phyloP scores from a whole-genome alignment of 2,797 vertebrate species.

The Chelidonichthys spinosus region DNA sequence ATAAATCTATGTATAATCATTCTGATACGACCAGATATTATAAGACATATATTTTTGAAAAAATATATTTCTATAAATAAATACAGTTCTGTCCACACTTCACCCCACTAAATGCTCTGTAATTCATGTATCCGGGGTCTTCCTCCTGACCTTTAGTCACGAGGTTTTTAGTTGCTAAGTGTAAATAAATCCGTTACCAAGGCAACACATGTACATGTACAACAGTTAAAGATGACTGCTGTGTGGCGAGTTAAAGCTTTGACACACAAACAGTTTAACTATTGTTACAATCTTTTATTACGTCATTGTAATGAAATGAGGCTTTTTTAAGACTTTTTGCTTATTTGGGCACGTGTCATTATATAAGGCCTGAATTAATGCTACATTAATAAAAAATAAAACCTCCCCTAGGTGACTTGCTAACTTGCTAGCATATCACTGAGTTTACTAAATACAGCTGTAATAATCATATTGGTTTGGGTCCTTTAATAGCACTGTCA shows the following conservation, averaged over 20 bases:
- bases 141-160: constrained; percentile 4
- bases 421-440: neutral
- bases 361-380: neutral
- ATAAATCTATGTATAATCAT: neutral
- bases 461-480: neutral
- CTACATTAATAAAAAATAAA: neutral
- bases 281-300: neutral
- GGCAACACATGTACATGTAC: neutral
- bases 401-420: neutral
- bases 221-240: constrained; percentile 3
- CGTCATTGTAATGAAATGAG: neutral
- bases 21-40: neutral
- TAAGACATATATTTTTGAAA: too few species aligned
- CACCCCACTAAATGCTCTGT: neutral
- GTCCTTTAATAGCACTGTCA: neutral
- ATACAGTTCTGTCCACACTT: too few species aligned
- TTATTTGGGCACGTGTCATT: neutral
- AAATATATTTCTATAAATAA: too few species aligned
- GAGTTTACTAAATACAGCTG: neutral
- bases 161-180: too few species aligned
- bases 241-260: neutral
- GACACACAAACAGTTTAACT: too few species aligned
- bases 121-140: neutral
- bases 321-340: neutral
- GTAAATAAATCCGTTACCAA: constrained; percentile 18